A percentile compares a stretch with the other conserved stretches of the same genome.
Conservation (phyloP, 2,113 vertebrate genomes). For the Leucoraja erinaceus region DNA sequence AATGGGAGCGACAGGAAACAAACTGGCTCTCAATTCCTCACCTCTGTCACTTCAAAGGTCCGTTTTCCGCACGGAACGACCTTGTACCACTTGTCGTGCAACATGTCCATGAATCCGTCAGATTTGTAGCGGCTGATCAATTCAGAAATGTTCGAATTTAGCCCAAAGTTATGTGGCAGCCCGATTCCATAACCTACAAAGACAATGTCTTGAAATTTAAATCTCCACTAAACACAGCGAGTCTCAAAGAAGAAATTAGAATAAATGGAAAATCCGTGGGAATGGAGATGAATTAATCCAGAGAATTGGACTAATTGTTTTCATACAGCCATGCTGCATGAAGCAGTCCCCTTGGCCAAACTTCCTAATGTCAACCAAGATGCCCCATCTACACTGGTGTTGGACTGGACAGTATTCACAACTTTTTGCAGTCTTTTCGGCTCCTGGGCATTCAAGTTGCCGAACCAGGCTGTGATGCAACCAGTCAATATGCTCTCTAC, state of each 20-base stretch:
- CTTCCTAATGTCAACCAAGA: too few relatives aligned
- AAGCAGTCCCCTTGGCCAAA: too few relatives aligned
- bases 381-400: too few relatives aligned
- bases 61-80: constrained; percentile 86
- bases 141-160: constrained; percentile 77
- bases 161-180: constrained; percentile 75
- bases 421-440: too few relatives aligned
- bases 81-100: constrained; percentile 93
- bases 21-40: constrained; percentile 44
- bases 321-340: too few relatives aligned
- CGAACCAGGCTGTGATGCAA: too few relatives aligned
- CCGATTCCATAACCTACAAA: constrained; percentile 79
- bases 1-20: not conserved
- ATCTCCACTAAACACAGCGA: not conserved
- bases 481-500: too few relatives aligned
- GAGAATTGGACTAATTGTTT: too few relatives aligned
- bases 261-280: not conserved
- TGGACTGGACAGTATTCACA: too few relatives aligned
- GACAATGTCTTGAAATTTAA: not conserved
- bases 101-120: constrained; percentile 78
- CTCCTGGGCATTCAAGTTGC: too few relatives aligned
- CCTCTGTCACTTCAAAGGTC: constrained; percentile 79
- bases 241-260: not conserved
- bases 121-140: constrained; percentile 90
- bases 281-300: too few relatives aligned